Percentiles rank a stretch among this genome's conserved stretches.
Evolutionary conservation across 2,113 vertebrate species (phyloP).

Genomic region (Emydocephalus ijimae): DNA sequence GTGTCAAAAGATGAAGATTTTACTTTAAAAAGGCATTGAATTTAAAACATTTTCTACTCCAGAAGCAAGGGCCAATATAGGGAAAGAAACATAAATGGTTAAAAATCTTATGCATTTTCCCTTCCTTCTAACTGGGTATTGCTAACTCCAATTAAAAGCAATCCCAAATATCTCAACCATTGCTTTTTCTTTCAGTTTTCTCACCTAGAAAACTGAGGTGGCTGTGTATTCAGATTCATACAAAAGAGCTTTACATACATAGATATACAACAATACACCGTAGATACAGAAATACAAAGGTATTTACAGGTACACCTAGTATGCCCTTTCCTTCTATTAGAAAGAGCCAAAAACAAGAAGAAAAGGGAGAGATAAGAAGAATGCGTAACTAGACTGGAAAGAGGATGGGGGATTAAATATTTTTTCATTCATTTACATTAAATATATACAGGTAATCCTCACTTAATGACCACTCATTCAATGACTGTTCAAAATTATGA

Average conservation of each 20-base stretch:
- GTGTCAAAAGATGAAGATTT: conserved; percentile 4
- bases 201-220: too few relatives aligned
- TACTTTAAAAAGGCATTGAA: too few relatives aligned
- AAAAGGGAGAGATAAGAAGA: not conserved
- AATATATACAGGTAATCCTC: not conserved
- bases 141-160: too few relatives aligned
- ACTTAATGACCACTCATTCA: not conserved
- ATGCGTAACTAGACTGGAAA: not conserved
- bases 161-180: too few relatives aligned
- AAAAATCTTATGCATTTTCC: too few relatives aligned
- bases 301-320: not conserved
- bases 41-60: not conserved
- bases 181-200: too few relatives aligned
- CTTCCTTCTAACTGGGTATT: too few relatives aligned
- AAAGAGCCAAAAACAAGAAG: not conserved
- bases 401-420: not conserved
- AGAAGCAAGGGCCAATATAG: too few relatives aligned
- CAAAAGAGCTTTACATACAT: not conserved
- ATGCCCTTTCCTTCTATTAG: not conserved
- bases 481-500: not conserved
- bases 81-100: too few relatives aligned
- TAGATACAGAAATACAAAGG: not conserved
- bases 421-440: not conserved
- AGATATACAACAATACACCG: not conserved
- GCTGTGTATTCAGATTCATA: not conserved